Evolutionary conservation across 2,888 invertebrate species (phyloP).

Genomic region (Nomada flava): DNA sequence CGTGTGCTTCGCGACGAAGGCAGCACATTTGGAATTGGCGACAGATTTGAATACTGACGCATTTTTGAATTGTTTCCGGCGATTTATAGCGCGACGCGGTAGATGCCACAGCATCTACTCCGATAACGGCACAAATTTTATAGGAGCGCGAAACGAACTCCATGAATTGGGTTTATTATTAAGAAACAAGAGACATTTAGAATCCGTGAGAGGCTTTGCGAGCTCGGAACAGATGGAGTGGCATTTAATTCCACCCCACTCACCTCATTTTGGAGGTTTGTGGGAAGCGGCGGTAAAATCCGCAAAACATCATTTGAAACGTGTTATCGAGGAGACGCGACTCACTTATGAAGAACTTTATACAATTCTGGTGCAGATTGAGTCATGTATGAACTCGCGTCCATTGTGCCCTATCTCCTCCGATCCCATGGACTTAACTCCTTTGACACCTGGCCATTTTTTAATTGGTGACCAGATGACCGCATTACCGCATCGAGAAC

Average conservation of each 20-base stretch:
- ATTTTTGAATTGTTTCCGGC: conserved; percentile 1
- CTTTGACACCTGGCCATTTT: conserved; percentile 70
- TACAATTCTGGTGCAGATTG: neutral
- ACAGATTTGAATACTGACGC: neutral
- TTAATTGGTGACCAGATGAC: neutral
- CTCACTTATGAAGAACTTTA: no score
- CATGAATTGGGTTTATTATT: neutral
- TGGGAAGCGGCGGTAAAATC: no score
- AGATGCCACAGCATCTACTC: neutral
- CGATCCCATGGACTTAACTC: conserved; percentile 59
- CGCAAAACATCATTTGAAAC: no score
- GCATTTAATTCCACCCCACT: no score
- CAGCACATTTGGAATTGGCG: conserved; percentile 2
- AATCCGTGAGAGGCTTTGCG: neutral
- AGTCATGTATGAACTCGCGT: neutral
- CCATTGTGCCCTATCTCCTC: conserved; percentile 29
- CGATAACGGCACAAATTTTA: conserved; percentile 27
- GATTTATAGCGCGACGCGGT: conserved; percentile 11
- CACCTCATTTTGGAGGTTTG: no score
- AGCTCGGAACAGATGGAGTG: no score
- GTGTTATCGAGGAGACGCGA: no score
- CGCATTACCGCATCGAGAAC: neutral
- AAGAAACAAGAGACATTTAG: neutral
- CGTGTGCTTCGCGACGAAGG: conserved; percentile 15
- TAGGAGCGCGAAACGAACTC: conserved; percentile 24